Conservation (phyloP, 1,140 invertebrate species). For the Lucilia sericata region DNA sequence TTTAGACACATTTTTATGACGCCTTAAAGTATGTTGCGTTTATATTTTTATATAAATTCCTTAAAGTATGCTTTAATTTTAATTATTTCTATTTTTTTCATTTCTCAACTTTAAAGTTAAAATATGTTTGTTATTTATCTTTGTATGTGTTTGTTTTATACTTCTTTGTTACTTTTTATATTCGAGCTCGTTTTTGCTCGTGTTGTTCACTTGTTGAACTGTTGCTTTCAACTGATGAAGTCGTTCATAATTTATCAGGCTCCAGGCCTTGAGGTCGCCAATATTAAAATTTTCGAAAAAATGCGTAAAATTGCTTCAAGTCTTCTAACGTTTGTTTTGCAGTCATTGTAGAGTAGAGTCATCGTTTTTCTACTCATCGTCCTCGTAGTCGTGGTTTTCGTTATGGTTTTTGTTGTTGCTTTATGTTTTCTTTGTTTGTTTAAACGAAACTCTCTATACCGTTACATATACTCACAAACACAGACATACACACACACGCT, state of each 20-base stretch:
- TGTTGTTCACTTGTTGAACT: constrained; percentile 44
- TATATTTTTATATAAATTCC: background rate
- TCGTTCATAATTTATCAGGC: constrained; percentile 45
- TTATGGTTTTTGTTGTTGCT: background rate
- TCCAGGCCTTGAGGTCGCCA: constrained; percentile 46
- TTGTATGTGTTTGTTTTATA: background rate
- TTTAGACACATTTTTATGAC: background rate
- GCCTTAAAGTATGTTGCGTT: background rate
- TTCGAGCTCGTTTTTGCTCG: background rate
- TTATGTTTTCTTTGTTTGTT: constrained; percentile 12
- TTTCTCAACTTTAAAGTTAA: too few species aligned
- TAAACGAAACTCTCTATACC: background rate
- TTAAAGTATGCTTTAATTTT: background rate
- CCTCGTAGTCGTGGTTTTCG: background rate
- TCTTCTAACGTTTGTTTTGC: background rate
- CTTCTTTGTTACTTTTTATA: background rate
- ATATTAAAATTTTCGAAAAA: constrained; percentile 32
- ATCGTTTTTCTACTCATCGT: background rate
- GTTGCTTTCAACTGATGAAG: constrained; percentile 40
- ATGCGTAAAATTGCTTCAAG: constrained; percentile 38
- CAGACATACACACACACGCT: background rate
- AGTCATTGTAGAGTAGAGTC: background rate
- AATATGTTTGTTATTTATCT: background rate
- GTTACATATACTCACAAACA: background rate
- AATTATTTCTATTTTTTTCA: background rate